These are phyloP conservation scores for Accipiter virgatus DNA, from an alignment of 2,113 vertebrate genomes.

Conservation along the genomic window DNA sequence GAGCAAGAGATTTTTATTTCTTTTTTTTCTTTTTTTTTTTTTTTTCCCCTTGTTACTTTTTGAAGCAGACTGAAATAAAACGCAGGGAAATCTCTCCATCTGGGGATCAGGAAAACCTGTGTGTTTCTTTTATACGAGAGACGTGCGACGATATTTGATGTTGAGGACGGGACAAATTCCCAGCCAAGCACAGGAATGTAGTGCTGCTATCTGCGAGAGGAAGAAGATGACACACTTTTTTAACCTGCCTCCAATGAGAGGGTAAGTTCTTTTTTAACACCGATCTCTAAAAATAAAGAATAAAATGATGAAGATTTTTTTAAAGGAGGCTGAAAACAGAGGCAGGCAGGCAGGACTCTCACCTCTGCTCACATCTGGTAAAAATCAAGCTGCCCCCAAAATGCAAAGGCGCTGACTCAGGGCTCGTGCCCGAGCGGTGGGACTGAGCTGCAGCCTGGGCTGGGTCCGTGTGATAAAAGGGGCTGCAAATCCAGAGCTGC, in stretches of 20 bases:
- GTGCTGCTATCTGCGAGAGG: background rate
- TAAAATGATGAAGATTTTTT: background rate
- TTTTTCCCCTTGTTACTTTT: background rate
- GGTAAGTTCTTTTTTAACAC: background rate
- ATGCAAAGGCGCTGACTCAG: background rate
- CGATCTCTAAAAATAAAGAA: background rate
- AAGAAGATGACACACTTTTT: background rate
- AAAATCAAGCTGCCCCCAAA: background rate
- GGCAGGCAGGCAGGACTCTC: background rate
- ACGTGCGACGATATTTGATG: background rate
- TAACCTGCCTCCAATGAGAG: background rate
- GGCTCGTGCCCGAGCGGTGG: fast-evolving
- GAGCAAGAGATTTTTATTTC: background rate
- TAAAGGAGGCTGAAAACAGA: background rate
- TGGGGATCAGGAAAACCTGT: background rate
- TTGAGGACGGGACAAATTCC: background rate
- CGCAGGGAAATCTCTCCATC: background rate
- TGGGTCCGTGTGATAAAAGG: background rate
- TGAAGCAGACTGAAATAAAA: background rate
- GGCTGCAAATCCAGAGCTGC: background rate
- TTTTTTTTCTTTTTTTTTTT: background rate
- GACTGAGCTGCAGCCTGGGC: background rate
- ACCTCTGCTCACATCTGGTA: background rate
- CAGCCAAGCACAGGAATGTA: background rate
- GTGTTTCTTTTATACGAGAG: background rate